Evolutionary conservation across 2,113 vertebrate genomes (phyloP), one percentile per base, ranked within the genome.

Genomic region (Platichthys flesus): DNA sequence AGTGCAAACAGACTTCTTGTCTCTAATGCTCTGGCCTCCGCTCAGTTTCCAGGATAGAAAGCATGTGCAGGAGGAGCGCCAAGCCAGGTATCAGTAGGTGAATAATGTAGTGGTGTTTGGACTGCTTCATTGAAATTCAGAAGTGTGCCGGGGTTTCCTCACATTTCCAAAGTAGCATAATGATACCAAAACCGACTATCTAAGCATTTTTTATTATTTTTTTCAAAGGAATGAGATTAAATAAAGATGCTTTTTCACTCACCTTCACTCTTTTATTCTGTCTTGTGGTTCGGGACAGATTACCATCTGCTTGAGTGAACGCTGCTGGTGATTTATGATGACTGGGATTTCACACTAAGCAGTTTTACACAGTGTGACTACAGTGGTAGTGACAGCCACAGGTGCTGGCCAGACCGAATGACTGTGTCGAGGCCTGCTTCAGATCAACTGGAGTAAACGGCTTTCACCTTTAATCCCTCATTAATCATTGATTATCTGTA

Each of bases 281-380:
- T 71, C 31, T 20, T 60, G 21, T 75, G 56, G 79, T 70, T 81
- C 55, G 28, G 52, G 62, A 67, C 55, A 67, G 69, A 64, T 68
- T 70, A 26, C 31, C 76, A 68, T 79, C 76, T 76, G 74, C 64
- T 56, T 62, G 58, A 67, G 16, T 23, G 35, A 83, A 74, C 45
- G 45, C 47, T 67, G 21, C 64, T 74, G 37, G 45, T 78, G 77
- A 85, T 88, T 90, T 62, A 82, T 31, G 58, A 75, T 81, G 81
- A 73, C 60, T 88, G 73, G 55, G 62, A 89, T 85, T 87, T 85
- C 85, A 87, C 89, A 59, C 70, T 61, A 66, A 88, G 67, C 60
- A 71, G 76, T 79, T 85, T 86, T 70, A 81, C 76, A 71, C 64
- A 58, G 70, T 68, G 54, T 70, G 83, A 83, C 86, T 69, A 14